Evolutionary conservation across 2,888 invertebrate species (phyloP), one percentile per base, ranked within the genome.

Genomic region (Drosophila paramelanica): DNA sequence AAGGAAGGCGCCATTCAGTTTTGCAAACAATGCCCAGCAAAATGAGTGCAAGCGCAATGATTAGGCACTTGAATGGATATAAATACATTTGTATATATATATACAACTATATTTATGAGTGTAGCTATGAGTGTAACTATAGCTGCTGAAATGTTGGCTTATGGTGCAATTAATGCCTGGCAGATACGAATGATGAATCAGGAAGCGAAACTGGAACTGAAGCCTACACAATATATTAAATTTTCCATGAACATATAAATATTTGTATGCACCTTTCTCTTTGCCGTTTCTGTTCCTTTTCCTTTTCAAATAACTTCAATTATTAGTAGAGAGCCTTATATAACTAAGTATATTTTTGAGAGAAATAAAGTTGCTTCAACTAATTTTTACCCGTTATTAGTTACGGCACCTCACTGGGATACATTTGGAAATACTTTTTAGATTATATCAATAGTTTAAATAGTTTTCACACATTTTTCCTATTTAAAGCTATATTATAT

Each of bases 21-120:
- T 67, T 66, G 59, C 80, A 82, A 79, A 88, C 88, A 85, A 88
- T 86, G 67, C 64, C 61, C 31, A 55, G 58, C 65, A 67, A 83
- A 78, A 78, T 77, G 78, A 77, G 78, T 73, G 73, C 78, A 78
- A 69, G 73, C 78, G 62, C 75, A 69, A 74, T 79, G 75, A 79
- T 79, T 79, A 75, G 66, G 41, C 59, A 62, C 49, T 62, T 50
- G 55, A 65, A 66, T 68, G 56, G 41, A 27, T 50, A 50, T 45
- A 42, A 45, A n/a, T 49, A 49, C 25, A 20, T 20, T 10, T 14
- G 25, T 31, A 8, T 23, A 20, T 17, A 11, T 14, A 20, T 27
- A 25, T 38, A 38, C 17, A 17, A 17, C 0, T 17, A 17, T 17
- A 17, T 17, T 17, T 31, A 17, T 57, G 27, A 36, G 8, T 42